A percentile compares a stretch with the other conserved stretches of the same genome.
Conservation (phyloP, 2,797 vertebrate species). For the Chaetodon trifasciatus region DNA sequence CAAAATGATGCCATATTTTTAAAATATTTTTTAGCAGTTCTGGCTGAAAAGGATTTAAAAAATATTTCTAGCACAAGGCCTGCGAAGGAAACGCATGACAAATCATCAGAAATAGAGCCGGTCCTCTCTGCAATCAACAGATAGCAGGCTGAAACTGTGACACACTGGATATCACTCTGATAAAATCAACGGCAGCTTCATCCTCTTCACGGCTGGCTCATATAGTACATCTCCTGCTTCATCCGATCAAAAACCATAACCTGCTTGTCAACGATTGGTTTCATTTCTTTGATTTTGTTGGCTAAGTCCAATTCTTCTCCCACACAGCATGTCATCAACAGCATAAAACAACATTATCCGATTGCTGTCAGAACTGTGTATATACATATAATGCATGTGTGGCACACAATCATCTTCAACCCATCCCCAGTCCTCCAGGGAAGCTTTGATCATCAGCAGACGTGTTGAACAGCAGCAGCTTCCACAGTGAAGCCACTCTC, state of each 20-base stretch:
- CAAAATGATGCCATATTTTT: not conserved
- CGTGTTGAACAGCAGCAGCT: conserved; percentile 29
- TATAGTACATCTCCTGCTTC: not conserved
- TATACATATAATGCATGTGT: not conserved
- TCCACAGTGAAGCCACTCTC: not conserved
- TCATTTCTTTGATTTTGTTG: not conserved
- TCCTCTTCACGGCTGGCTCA: not conserved
- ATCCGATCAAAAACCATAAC: not conserved
- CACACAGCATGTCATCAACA: not conserved
- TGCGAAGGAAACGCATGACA: not conserved
- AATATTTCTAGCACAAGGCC: not conserved
- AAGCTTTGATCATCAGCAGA: conserved; percentile 17
- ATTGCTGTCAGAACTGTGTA: not conserved
- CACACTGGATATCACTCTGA: not conserved
- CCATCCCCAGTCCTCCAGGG: not conserved
- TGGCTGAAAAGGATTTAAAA: not conserved
- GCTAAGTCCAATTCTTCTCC: not conserved
- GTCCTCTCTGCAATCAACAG: not conserved
- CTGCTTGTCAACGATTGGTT: not conserved
- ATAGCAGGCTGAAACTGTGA: not conserved
- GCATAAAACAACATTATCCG: fast-evolving
- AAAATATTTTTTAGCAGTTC: not conserved
- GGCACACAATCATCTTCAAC: not conserved
- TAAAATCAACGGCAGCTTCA: not conserved
- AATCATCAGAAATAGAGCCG: not conserved